Percentiles rank a stretch among this genome's conserved stretches.
Evolutionary conservation across 2,797 vertebrate species (phyloP).

Genomic region (Rhynchotus rufescens): DNA sequence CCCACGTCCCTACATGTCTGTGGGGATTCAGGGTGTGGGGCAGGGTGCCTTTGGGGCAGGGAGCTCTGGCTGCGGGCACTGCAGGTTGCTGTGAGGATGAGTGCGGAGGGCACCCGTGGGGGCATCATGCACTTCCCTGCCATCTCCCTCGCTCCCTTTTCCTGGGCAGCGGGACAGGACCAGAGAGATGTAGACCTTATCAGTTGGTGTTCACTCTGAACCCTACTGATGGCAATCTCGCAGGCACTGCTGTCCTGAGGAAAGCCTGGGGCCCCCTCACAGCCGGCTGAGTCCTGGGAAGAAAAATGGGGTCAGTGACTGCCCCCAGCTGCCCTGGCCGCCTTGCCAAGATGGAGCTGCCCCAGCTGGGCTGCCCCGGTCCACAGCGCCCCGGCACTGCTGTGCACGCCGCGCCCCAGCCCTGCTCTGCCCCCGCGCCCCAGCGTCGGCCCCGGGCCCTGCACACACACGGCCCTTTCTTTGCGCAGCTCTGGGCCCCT

Average conservation of each 20-base stretch:
- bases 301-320: rapidly evolving
- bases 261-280: background rate
- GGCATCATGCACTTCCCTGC: background rate
- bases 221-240: background rate
- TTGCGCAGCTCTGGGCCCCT: background rate
- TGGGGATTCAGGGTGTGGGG: background rate
- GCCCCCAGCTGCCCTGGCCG: background rate
- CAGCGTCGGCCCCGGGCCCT: background rate
- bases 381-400: rapidly evolving
- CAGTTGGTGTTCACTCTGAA: background rate
- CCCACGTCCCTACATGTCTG: too few relatives aligned
- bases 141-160: background rate
- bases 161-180: background rate
- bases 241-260: background rate
- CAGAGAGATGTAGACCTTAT: background rate
- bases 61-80: background rate
- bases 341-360: background rate
- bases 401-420: background rate
- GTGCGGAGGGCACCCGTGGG: background rate
- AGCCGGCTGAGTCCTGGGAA: background rate
- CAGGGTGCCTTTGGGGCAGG: rapidly evolving
- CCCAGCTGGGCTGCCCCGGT: background rate
- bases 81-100: background rate
- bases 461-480: constrained; percentile 44
- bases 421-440: too few relatives aligned